phyloP scores from a whole-genome alignment of 1,140 invertebrate genomes.

The Lamellibrachia luymesi region DNA sequence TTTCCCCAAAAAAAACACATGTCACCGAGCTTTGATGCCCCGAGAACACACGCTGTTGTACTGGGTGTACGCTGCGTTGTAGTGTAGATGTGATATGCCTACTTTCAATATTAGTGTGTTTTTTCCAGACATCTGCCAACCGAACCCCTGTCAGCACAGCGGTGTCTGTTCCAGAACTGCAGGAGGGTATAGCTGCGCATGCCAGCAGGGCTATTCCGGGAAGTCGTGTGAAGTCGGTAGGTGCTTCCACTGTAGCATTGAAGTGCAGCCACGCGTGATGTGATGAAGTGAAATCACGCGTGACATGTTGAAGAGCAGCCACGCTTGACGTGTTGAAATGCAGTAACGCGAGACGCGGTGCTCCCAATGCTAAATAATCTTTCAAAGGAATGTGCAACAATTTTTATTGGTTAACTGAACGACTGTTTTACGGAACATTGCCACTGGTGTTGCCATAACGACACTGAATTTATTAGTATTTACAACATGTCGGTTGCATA shows the following conservation, averaged over 20 bases:
- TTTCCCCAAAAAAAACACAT: too few relatives aligned
- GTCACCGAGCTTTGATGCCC: not conserved
- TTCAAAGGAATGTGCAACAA: too few relatives aligned
- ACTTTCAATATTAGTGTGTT: not conserved
- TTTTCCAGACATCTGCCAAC: slow-evolving; percentile 27
- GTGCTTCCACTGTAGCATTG: not conserved
- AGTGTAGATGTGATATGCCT: not conserved
- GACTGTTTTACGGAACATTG: too few relatives aligned
- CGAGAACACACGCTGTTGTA: not conserved
- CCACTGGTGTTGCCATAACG: too few relatives aligned
- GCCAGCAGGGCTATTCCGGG: slow-evolving; percentile 35
- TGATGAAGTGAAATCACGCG: not conserved
- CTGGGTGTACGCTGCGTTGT: not conserved
- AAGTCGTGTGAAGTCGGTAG: slow-evolving; percentile 24
- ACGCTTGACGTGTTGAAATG: too few relatives aligned
- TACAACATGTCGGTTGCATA: too few relatives aligned
- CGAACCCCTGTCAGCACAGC: slow-evolving; percentile 40
- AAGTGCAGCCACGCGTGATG: not conserved
- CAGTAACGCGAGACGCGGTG: too few relatives aligned
- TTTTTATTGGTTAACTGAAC: too few relatives aligned
- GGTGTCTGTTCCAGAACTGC: slow-evolving; percentile 31
- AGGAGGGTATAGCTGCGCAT: slow-evolving; percentile 37
- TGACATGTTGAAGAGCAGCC: too few relatives aligned
- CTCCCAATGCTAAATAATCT: too few relatives aligned
- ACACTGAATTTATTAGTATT: too few relatives aligned